A percentile compares a stretch with the other conserved stretches of the same genome.
Evolutionary conservation across 2,888 invertebrate genomes (phyloP).

Genomic region (Trissolcus japonicus): DNA sequence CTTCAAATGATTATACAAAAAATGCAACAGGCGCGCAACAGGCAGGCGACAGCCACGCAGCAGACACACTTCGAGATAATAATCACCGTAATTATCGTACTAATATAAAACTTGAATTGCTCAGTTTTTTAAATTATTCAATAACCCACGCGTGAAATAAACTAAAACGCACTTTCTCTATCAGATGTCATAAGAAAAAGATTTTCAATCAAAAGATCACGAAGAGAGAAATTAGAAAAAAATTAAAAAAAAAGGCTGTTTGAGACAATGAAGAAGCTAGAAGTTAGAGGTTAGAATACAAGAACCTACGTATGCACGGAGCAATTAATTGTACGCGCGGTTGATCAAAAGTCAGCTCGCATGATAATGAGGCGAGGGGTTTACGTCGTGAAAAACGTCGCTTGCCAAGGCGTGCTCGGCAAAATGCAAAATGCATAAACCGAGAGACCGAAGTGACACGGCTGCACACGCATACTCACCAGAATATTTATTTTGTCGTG

Average conservation of each 20-base stretch:
- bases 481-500: constrained; percentile 72
- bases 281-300: constrained; percentile 33
- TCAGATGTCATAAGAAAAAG: not conserved
- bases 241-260: constrained; percentile 2
- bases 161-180: not conserved
- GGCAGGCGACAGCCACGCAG: constrained; percentile 50
- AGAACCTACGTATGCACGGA: constrained; percentile 3
- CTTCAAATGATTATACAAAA: too few relatives aligned
- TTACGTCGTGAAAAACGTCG: not conserved
- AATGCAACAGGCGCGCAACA: constrained; percentile 48
- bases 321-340: not conserved
- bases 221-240: not conserved
- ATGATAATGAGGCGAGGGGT: constrained; percentile 10
- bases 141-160: too few relatives aligned
- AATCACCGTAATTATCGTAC: constrained; percentile 36
- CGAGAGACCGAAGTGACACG: not conserved
- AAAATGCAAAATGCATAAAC: not conserved
- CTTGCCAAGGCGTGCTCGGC: too few relatives aligned
- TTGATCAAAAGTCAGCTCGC: constrained; percentile 22
- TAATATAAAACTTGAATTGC: constrained; percentile 18
- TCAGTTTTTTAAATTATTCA: not conserved
- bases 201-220: not conserved
- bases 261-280: constrained; percentile 3
- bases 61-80: constrained; percentile 34
- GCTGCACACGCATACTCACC: constrained; percentile 62